phyloP scores from a whole-genome alignment of 1,140 invertebrate genomes.

The Lysiphlebus fabarum region DNA sequence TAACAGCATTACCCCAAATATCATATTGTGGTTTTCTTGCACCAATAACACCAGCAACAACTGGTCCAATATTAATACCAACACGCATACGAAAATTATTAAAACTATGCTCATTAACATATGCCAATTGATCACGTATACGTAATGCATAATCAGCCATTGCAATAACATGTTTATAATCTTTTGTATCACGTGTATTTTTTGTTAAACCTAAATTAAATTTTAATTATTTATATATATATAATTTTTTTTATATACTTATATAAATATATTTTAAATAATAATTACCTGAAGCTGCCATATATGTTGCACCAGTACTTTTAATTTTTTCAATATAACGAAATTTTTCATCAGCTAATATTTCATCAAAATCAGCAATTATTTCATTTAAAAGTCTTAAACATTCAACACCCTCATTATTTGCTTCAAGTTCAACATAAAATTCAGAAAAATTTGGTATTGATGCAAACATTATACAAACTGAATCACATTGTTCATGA shows the following conservation, averaged over 20 bases:
- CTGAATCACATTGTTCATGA: constrained; percentile 91
- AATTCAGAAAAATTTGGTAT: constrained; percentile 97
- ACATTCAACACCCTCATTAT: constrained; percentile 93
- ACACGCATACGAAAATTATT: constrained; percentile 94
- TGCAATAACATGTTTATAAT: constrained; percentile 76
- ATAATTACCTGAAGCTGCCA: constrained; percentile 94
- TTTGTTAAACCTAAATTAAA: constrained; percentile 66
- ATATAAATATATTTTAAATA: too few species aligned
- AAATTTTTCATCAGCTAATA: constrained; percentile 82
- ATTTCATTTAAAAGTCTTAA: constrained; percentile 93
- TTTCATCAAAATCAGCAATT: constrained; percentile 93
- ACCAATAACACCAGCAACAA: constrained; percentile 94
- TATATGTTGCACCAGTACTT: constrained; percentile 92
- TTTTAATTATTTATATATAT: background rate
- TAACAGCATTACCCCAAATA: constrained; percentile 93
- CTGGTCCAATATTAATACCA: constrained; percentile 91
- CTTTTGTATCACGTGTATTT: constrained; percentile 73
- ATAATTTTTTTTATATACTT: too few species aligned
- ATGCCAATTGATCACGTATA: constrained; percentile 79
- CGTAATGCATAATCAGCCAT: constrained; percentile 90
- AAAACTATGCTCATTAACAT: constrained; percentile 95
- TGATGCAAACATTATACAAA: constrained; percentile 93
- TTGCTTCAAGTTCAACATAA: constrained; percentile 91
- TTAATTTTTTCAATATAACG: constrained; percentile 96
- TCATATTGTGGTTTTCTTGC: constrained; percentile 89